Evolutionary conservation across 1,140 invertebrate genomes (phyloP).

Genomic region (Anastrepha ludens): DNA sequence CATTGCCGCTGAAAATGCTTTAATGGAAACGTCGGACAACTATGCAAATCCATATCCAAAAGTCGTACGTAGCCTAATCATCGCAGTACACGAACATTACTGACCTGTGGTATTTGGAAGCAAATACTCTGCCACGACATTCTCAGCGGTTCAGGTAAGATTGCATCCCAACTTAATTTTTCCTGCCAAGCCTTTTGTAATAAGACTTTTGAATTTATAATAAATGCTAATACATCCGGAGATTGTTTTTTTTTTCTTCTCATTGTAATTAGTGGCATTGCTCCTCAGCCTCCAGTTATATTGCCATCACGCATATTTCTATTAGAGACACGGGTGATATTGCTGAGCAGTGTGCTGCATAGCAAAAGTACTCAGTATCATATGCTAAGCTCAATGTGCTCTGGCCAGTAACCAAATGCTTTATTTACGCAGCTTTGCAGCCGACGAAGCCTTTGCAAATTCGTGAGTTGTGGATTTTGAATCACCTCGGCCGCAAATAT

Average conservation of each 20-base stretch:
- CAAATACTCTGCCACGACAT: background rate
- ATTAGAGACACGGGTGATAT: no score
- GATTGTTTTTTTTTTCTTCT: no score
- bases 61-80: background rate
- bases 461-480: conserved; percentile 18
- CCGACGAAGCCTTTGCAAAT: background rate
- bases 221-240: background rate
- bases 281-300: no score
- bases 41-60: background rate
- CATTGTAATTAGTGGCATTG: no score
- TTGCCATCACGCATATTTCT: no score
- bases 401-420: background rate
- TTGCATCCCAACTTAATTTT: background rate
- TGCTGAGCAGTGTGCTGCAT: no score
- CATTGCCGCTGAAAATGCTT: background rate
- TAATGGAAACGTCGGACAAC: background rate
- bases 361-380: no score
- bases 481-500: conserved; percentile 1
- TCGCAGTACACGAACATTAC: background rate
- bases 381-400: no score
- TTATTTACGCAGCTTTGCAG: background rate
- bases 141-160: background rate
- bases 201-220: background rate
- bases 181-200: background rate
- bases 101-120: background rate